Percentiles rank a stretch among this genome's conserved stretches.
phyloP scores from a whole-genome alignment of 1,140 invertebrate genomes.

The Onthophagus taurus region DNA sequence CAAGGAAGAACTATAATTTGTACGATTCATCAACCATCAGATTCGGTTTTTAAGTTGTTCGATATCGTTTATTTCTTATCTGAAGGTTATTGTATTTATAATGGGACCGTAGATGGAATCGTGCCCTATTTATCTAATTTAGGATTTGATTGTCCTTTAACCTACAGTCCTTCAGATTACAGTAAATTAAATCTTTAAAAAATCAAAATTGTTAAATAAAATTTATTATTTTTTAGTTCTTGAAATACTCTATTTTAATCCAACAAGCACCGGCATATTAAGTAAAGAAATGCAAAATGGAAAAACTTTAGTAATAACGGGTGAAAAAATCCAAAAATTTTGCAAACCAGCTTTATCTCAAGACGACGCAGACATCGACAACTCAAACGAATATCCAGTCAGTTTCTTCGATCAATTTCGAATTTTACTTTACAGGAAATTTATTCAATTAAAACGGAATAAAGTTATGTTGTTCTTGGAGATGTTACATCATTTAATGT shows the following conservation, averaged over 20 bases:
- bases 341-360: too few species aligned
- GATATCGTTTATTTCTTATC: conserved; percentile 38
- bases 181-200: conserved; percentile 3
- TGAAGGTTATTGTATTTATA: conserved; percentile 9
- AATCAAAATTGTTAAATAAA: too few species aligned
- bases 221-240: too few species aligned
- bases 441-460: conserved; percentile 45
- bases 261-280: too few species aligned
- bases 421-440: conserved; percentile 43
- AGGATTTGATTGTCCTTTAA: not conserved
- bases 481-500: conserved; percentile 44
- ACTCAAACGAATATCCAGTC: too few species aligned
- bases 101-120: not conserved
- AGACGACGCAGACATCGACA: too few species aligned
- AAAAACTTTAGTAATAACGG: too few species aligned
- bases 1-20: conserved; percentile 66
- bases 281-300: too few species aligned
- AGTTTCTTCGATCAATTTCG: conserved; percentile 44
- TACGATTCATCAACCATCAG: conserved; percentile 75
- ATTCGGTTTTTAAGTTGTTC: conserved; percentile 63
- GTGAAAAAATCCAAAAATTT: too few species aligned
- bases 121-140: conserved; percentile 1
- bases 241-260: too few species aligned
- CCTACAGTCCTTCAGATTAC: conserved; percentile 8
- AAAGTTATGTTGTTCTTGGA: conserved; percentile 46